phyloP scores from a whole-genome alignment of 2,888 invertebrate species.

The Synergus gifuensis region DNA sequence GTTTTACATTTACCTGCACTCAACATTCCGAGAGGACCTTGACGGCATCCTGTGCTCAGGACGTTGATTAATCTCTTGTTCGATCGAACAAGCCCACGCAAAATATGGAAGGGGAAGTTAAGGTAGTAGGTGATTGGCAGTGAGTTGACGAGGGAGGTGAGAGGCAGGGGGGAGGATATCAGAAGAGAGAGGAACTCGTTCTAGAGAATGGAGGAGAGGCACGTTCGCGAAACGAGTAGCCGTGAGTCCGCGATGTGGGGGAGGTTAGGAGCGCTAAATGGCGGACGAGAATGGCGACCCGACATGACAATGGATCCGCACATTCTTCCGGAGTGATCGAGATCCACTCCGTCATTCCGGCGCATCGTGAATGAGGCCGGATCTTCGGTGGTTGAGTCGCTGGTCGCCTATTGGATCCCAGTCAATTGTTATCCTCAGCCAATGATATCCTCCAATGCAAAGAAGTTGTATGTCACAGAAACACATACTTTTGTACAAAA shows the following conservation, averaged over 20 bases:
- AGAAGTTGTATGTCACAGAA: conserved; percentile 49
- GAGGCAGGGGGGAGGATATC: neutral
- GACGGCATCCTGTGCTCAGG: conserved; percentile 56
- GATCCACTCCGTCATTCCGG: conserved; percentile 39
- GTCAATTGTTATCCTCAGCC: conserved; percentile 59
- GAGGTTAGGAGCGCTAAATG: conserved; percentile 54
- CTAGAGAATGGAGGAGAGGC: conserved; percentile 7
- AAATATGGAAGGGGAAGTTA: conserved; percentile 29
- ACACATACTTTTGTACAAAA: neutral
- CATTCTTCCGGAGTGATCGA: conserved; percentile 64
- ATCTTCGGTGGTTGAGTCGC: conserved; percentile 73
- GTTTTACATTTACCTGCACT: neutral
- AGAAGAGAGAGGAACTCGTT: conserved; percentile 40
- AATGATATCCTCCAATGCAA: conserved; percentile 62
- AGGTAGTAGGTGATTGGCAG: conserved; percentile 35
- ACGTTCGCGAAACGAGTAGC: conserved; percentile 42
- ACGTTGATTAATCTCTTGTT: conserved; percentile 56
- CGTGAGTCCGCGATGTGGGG: conserved; percentile 39
- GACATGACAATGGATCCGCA: conserved; percentile 62
- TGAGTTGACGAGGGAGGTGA: neutral
- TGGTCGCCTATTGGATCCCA: conserved; percentile 62
- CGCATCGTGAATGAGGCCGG: conserved; percentile 67
- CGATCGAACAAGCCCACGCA: conserved; percentile 45
- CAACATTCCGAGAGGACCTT: conserved; percentile 52
- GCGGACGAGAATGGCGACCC: conserved; percentile 61